A percentile compares a stretch with the other conserved stretches of the same genome.
Conservation (phyloP, 2,888 invertebrate genomes). For the Agrypnus murinus region DNA sequence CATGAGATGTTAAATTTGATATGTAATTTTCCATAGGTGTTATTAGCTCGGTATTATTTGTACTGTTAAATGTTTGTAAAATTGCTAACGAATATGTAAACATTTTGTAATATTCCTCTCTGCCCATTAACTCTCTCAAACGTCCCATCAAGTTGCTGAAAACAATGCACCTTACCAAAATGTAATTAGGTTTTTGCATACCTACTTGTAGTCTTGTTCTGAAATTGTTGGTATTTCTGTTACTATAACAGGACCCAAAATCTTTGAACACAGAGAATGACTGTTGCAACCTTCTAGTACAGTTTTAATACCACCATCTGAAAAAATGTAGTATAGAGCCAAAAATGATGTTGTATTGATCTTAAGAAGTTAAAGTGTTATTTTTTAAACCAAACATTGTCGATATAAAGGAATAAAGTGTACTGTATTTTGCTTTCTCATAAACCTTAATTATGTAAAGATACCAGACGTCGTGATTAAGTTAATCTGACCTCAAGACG, state of each 20-base stretch:
- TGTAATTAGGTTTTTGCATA: neutral
- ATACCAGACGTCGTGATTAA: too few relatives aligned
- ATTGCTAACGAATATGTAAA: slow-evolving; percentile 22
- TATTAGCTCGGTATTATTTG: slow-evolving; percentile 8
- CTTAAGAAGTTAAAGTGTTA: too few relatives aligned
- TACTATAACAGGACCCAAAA: slow-evolving; percentile 26
- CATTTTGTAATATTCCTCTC: slow-evolving; percentile 38
- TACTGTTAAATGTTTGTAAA: slow-evolving; percentile 32
- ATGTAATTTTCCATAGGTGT: slow-evolving; percentile 18
- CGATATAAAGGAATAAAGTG: too few relatives aligned
- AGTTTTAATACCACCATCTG: slow-evolving; percentile 41
- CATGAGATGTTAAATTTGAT: slow-evolving; percentile 21
- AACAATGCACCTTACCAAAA: too few relatives aligned
- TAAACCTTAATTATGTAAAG: too few relatives aligned
- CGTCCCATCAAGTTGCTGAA: slow-evolving; percentile 19
- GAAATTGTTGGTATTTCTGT: slow-evolving; percentile 26
- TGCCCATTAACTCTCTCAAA: slow-evolving; percentile 18
- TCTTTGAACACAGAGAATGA: slow-evolving; percentile 27
- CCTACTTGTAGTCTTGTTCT: slow-evolving; percentile 32
- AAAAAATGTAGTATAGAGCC: too few relatives aligned
- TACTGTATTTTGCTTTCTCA: too few relatives aligned
- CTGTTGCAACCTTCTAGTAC: slow-evolving; percentile 39
- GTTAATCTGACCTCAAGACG: too few relatives aligned
- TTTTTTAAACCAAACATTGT: too few relatives aligned
- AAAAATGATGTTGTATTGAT: too few relatives aligned